Evolutionary conservation across 1,140 invertebrate species (phyloP).

Genomic region (Stegodyphus mimosarum): DNA sequence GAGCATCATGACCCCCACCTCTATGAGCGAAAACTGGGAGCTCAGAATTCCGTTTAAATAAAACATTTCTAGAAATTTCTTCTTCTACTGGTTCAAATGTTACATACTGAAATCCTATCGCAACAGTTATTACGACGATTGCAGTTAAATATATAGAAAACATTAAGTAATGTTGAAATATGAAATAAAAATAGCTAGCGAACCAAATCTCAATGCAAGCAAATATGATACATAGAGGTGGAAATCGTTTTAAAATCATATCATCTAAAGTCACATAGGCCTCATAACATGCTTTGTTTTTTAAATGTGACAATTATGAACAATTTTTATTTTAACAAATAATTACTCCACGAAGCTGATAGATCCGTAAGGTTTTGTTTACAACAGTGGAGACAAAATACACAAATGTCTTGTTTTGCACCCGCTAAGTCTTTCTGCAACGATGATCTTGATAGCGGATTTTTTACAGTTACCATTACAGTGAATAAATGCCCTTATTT

Average conservation of each 20-base stretch:
- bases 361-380: no score
- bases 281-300: no score
- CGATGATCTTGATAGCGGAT: no score
- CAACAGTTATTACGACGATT: constrained; percentile 19
- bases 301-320: no score
- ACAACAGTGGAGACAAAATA: no score
- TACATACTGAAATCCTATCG: constrained; percentile 43
- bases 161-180: constrained; percentile 58
- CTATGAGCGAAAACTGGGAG: constrained; percentile 54
- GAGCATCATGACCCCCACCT: constrained; percentile 59
- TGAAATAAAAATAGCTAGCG: constrained; percentile 34
- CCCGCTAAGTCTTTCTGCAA: no score
- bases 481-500: no score
- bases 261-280: neutral
- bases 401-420: no score
- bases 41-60: constrained; percentile 38
- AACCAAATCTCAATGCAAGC: constrained; percentile 52
- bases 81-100: constrained; percentile 38
- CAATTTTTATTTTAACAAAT: no score
- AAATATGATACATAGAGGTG: constrained; percentile 34
- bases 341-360: no score
- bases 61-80: constrained; percentile 3
- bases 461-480: no score
- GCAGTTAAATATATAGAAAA: constrained; percentile 47
- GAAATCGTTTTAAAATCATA: constrained; percentile 37